Base-by-base conservation (phyloP, 1,140 invertebrate genomes). In the Pinna nobilis region DNA sequence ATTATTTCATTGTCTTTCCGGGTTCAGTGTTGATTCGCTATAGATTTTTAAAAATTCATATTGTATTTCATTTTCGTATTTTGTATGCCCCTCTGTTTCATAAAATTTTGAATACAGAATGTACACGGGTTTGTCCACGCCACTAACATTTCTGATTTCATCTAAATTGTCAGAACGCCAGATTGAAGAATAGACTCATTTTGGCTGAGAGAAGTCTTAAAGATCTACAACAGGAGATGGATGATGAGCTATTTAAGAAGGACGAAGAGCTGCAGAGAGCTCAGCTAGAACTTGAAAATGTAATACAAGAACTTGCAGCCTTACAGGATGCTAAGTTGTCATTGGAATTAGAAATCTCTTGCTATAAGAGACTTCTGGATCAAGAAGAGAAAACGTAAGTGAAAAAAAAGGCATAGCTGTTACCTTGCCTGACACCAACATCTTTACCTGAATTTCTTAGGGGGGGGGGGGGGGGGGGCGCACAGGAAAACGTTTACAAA, bases 291-390 rank as follows among this genome's bases (percentile, higher is more conserved):
- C 82, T 89, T 72, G 87, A 90, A 70, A 68, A 76, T 23, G 82
- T 91, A 25, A 84, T 90, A 64, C 74, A 81, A 33, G 89, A 90
- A 57, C 73, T 91, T 28, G 87, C 90, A 70, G 84, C 82, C 59
- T 70, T 91, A 32, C 81, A 90, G 74, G 89, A 90, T 70, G 87
- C 84, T 65, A 91, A 91, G 70, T 81, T 88, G 57, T 80, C 79
- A 23, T 76, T 89, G 37, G 85, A 88, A 76, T 77, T 89, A 50
- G 88, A 89, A 74, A 89, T 89, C 37, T 76, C 81, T 53, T 86
- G 86, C 39, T 89, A 89, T 82, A 82, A 86, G 60, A 88, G 87
- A 74, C 79, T 89, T 37, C 72, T 89, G 78, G 87, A 89, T 49
- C 68, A 74, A 11, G 87, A 89, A 64, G 88, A 89, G 59, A 84